These are phyloP conservation scores for Drosophila fulvimacula DNA, from an alignment of 2,888 invertebrate species.

Conservation along the genomic window DNA sequence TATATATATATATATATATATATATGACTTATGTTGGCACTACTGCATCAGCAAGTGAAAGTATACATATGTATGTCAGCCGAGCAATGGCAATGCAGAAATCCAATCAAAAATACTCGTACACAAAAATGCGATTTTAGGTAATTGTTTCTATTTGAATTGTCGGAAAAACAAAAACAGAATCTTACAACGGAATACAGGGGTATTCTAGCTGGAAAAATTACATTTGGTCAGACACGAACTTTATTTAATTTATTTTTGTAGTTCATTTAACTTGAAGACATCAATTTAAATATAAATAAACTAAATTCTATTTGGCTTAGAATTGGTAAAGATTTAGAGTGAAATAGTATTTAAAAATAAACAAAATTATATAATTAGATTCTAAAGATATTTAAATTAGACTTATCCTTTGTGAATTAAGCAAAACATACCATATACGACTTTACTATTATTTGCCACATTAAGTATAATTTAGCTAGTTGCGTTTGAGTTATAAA, in stretches of 20 bases:
- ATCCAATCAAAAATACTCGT: slow-evolving; percentile 31
- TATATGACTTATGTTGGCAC: slow-evolving; percentile 52
- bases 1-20: slow-evolving; percentile 9
- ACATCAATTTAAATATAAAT: background rate
- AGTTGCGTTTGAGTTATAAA: slow-evolving; percentile 37
- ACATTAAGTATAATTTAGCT: slow-evolving; percentile 37
- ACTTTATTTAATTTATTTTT: slow-evolving; percentile 4
- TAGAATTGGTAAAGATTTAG: too few species aligned
- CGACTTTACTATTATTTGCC: slow-evolving; percentile 43
- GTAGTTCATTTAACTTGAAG: background rate
- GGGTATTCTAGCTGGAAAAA: slow-evolving; percentile 19
- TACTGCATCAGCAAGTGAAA: slow-evolving; percentile 60
- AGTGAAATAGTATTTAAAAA: too few species aligned
- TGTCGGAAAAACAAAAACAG: background rate
- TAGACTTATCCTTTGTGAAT: slow-evolving; percentile 26
- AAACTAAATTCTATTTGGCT: background rate
- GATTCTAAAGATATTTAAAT: too few species aligned
- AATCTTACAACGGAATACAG: background rate
- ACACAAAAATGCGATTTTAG: slow-evolving; percentile 63
- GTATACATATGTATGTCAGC: slow-evolving; percentile 57
- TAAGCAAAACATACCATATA: slow-evolving; percentile 1
- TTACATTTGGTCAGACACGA: slow-evolving; percentile 30
- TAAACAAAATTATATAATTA: too few species aligned
- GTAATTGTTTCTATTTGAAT: slow-evolving; percentile 53
- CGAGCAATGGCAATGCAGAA: slow-evolving; percentile 66